Conservation (phyloP, 1,140 invertebrate species). For the Zophobas morio region DNA sequence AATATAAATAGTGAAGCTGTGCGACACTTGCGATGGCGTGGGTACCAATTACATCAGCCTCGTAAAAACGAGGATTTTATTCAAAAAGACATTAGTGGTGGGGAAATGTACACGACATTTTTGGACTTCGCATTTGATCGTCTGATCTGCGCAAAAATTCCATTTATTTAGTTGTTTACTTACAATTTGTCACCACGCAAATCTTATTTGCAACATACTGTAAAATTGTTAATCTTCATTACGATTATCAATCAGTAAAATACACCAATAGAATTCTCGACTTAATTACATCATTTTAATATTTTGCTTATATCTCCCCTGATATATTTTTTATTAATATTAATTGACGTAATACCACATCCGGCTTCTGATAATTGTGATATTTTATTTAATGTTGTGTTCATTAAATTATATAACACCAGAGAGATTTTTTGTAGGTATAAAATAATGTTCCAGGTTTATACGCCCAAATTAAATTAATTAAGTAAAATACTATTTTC, state of each 20-base stretch:
- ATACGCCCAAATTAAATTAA: too few relatives aligned
- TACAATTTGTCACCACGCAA: too few relatives aligned
- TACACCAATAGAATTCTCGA: neutral
- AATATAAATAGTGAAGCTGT: neutral
- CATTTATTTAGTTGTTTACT: neutral
- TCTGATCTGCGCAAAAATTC: neutral
- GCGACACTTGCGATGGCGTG: too few relatives aligned
- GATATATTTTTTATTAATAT: too few relatives aligned
- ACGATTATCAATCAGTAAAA: neutral
- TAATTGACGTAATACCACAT: too few relatives aligned
- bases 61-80: constrained; percentile 4
- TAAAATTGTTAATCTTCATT: constrained; percentile 15
- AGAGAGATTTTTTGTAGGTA: too few relatives aligned
- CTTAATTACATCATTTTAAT: neutral
- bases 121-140: constrained; percentile 27
- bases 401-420: too few relatives aligned
- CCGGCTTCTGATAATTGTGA: too few relatives aligned
- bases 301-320: neutral
- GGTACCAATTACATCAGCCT: neutral
- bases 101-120: constrained; percentile 3
- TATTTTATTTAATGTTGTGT: too few relatives aligned
- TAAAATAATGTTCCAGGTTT: too few relatives aligned
- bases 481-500: too few relatives aligned
- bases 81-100: constrained; percentile 8
- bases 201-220: constrained; percentile 11